Evolutionary conservation across 1,140 invertebrate genomes (phyloP).

Genomic region (silkworm (Bombyx mori)): DNA sequence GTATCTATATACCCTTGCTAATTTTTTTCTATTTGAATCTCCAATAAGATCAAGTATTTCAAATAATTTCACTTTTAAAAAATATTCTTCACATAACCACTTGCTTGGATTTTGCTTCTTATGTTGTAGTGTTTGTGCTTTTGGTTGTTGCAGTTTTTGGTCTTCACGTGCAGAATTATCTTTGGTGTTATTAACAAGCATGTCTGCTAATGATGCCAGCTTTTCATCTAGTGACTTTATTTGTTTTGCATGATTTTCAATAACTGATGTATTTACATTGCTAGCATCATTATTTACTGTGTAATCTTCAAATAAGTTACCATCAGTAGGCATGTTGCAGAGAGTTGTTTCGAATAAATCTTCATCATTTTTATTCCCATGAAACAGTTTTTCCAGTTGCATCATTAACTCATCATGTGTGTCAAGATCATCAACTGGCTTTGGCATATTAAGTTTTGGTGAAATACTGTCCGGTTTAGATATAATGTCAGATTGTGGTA

Average conservation of each 20-base stretch:
- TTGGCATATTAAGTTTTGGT: not conserved
- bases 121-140: constrained; percentile 17
- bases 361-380: constrained; percentile 50
- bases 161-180: too few relatives aligned
- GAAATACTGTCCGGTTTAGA: not conserved
- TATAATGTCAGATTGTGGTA: not conserved
- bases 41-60: constrained; percentile 55
- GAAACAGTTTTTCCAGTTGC: constrained; percentile 54
- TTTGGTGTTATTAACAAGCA: constrained; percentile 31
- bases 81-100: constrained; percentile 67
- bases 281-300: constrained; percentile 11
- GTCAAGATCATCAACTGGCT: constrained; percentile 25
- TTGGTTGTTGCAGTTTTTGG: constrained; percentile 7
- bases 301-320: constrained; percentile 13
- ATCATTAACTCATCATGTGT: constrained; percentile 43
- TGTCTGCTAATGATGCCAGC: constrained; percentile 34
- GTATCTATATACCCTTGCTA: constrained; percentile 36
- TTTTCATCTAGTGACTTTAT: constrained; percentile 48
- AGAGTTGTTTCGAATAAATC: constrained; percentile 53
- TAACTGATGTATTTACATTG: constrained; percentile 10
- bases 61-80: constrained; percentile 49
- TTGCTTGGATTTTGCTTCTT: constrained; percentile 29
- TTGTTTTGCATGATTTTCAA: constrained; percentile 31
- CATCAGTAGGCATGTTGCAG: constrained; percentile 28
- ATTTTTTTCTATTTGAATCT: constrained; percentile 48